These are phyloP conservation scores for Mythimna lalbum DNA, from an alignment of 2,888 invertebrate species.

Conservation along the genomic window DNA sequence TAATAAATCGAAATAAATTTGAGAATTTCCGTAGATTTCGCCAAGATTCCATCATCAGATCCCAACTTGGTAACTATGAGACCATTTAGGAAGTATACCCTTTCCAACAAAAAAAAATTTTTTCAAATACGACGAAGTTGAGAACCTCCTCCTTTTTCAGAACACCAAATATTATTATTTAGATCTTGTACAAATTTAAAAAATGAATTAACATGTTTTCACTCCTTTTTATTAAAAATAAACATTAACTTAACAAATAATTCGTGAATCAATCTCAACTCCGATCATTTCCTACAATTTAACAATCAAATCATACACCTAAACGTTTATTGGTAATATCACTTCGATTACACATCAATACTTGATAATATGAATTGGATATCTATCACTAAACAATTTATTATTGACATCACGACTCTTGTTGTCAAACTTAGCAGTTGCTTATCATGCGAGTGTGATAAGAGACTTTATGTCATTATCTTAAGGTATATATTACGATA, in stretches of 20 bases:
- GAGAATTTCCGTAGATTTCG: no score
- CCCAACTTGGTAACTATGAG: no score
- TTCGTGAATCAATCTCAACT: constrained; percentile 1
- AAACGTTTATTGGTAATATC: constrained; percentile 15
- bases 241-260: neutral
- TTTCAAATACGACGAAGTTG: no score
- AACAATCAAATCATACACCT: constrained; percentile 15
- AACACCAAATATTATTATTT: no score
- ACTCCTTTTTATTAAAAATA: neutral
- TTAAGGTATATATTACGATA: constrained; percentile 20
- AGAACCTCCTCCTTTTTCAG: no score
- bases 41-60: no score
- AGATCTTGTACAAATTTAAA: no score
- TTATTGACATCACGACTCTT: constrained; percentile 24
- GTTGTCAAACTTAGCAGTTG: constrained; percentile 27
- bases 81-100: no score
- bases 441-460: neutral
- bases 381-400: constrained; percentile 46
- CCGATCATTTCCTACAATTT: neutral
- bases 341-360: neutral
- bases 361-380: constrained; percentile 40
- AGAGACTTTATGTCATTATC: neutral
- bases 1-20: no score
- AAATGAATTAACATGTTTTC: neutral
- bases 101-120: no score